Percentiles rank a stretch among this genome's conserved stretches.
phyloP scores from a whole-genome alignment of 2,888 invertebrate species.

The Cheilosia scutellata region DNA sequence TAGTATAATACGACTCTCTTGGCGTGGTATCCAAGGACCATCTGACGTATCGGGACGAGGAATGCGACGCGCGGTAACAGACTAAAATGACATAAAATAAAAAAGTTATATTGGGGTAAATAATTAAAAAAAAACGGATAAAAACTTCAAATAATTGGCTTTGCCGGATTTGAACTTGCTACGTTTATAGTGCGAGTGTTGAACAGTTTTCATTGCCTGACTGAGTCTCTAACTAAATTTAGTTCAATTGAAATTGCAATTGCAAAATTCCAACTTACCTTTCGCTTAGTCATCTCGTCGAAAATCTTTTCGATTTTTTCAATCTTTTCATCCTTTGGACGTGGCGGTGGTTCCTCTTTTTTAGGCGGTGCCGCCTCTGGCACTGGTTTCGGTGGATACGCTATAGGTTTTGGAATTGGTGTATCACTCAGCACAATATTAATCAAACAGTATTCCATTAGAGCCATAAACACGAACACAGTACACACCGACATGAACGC shows the following conservation, averaged over 20 bases:
- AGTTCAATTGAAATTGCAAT: background rate
- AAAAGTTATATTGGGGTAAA: background rate
- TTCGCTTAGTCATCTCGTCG: constrained; percentile 83
- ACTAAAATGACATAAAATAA: constrained; percentile 33
- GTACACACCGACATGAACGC: constrained; percentile 97
- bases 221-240: too few species aligned
- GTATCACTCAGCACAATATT: constrained; percentile 86
- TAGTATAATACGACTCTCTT: constrained; percentile 83
- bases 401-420: constrained; percentile 83
- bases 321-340: constrained; percentile 81
- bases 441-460: constrained; percentile 96
- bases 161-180: too few species aligned
- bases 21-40: constrained; percentile 84
- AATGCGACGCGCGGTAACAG: constrained; percentile 78
- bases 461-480: constrained; percentile 95
- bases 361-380: constrained; percentile 79
- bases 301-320: constrained; percentile 84
- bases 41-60: constrained; percentile 82
- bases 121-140: too few species aligned
- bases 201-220: too few species aligned
- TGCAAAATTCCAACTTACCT: constrained; percentile 77
- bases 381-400: constrained; percentile 82
- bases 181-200: too few species aligned
- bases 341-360: constrained; percentile 79
- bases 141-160: too few species aligned